phyloP scores from a whole-genome alignment of 2,797 vertebrate genomes.

The Hylomyscus alleni region DNA sequence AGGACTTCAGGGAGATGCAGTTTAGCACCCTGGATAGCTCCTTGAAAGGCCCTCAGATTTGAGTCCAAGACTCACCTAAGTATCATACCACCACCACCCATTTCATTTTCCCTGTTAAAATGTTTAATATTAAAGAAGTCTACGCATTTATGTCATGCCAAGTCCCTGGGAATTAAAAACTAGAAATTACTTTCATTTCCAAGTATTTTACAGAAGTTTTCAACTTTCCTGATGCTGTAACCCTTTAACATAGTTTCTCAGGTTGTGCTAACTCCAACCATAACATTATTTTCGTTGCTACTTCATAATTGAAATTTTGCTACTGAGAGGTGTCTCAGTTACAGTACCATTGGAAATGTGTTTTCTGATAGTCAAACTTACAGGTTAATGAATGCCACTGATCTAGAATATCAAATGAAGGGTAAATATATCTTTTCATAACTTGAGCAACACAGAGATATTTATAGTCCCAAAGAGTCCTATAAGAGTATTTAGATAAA shows the following conservation, averaged over 20 bases:
- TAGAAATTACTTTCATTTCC: conserved; percentile 50
- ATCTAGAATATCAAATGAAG: not conserved
- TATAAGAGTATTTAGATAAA: conserved; percentile 31
- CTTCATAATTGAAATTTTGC: not conserved
- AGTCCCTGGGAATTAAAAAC: not conserved
- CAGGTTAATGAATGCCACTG: too few relatives aligned
- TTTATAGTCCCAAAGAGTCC: not conserved
- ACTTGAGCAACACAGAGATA: not conserved
- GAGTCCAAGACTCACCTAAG: not conserved
- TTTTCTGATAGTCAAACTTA: not conserved
- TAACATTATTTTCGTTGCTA: not conserved
- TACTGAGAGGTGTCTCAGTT: too few relatives aligned
- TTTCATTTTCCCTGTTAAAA: not conserved
- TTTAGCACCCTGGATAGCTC: conserved; percentile 72
- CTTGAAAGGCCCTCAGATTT: conserved; percentile 32
- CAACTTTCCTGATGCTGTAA: not conserved
- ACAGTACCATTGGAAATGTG: not conserved
- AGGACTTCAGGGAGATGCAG: not conserved
- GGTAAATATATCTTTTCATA: not conserved
- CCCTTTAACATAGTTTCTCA: not conserved
- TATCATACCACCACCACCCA: not conserved
- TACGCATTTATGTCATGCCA: not conserved
- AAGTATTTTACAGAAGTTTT: not conserved
- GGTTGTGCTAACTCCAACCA: too few relatives aligned
- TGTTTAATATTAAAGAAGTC: not conserved